Percentiles rank a stretch among this genome's conserved stretches.
These are phyloP conservation scores for Microtus pennsylvanicus DNA, from an alignment of 2,113 vertebrate species.

Conservation along the genomic window DNA sequence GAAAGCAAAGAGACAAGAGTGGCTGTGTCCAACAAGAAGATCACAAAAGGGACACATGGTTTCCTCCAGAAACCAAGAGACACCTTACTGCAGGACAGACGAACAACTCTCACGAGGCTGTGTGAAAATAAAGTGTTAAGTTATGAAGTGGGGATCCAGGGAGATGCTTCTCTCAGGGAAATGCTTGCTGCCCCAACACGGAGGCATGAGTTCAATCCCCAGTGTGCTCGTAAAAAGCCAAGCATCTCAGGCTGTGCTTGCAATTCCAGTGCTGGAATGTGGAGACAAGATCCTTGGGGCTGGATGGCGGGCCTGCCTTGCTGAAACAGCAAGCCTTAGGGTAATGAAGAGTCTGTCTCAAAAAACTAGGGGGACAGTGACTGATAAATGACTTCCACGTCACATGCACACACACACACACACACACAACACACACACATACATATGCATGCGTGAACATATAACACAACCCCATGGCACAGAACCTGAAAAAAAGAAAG, in stretches of 20 bases:
- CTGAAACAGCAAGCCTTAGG: neutral
- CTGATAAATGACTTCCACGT: neutral
- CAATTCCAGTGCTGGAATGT: neutral
- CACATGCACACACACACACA: neutral
- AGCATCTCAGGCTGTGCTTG: neutral
- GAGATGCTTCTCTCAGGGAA: neutral
- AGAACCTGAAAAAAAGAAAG: neutral
- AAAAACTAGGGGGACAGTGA: neutral
- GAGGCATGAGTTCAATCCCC: neutral
- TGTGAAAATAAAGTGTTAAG: too few relatives aligned
- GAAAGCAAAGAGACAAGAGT: neutral
- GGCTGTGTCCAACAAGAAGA: neutral
- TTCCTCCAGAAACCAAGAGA: neutral
- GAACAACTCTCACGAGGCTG: neutral
- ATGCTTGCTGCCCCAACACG: too few relatives aligned
- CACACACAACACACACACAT: neutral
- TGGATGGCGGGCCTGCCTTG: neutral
- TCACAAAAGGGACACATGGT: neutral
- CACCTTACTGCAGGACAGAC: accelerated
- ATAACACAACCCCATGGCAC: neutral
- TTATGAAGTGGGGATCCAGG: too few relatives aligned
- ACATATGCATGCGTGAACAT: neutral
- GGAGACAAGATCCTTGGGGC: neutral
- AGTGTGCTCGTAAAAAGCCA: neutral
- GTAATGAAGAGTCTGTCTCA: neutral